Base-by-base conservation (phyloP, 2,888 invertebrate species). In the Aphidius colemani region DNA sequence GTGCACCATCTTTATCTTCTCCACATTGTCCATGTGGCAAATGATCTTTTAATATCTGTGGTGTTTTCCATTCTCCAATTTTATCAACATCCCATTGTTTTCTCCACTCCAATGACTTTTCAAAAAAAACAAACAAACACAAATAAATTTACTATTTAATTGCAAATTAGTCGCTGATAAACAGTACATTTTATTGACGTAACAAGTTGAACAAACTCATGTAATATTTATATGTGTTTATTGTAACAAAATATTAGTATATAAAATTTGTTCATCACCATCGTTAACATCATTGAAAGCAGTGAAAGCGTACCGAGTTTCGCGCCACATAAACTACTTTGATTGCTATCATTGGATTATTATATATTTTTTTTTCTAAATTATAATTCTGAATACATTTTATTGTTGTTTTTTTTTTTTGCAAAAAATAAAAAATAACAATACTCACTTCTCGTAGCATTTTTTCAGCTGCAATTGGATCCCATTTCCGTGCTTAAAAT, bases 391-490 rank as follows among this genome's bases (percentile, higher is more conserved):
- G 30, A 30, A 30, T 30, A 30, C 30, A 30, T 30, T 30, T 30
- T 30, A 30, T 30, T 5, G 5, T 30, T 30, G 30, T 30, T 30
- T 5, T 30, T 5, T 5, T 18, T 30, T 30, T 30, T 30, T 30
- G 4, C 5, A 30, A 30, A 2, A 30, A 30, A 30, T 5, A 30
- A 30, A 30, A 30, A 30, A 30, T 5, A 9, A 45, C 10, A 44
- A 18, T 72, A 87, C 90, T 88, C 85, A 95, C 95, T 76, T 92
- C 90, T 84, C 94, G 85, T 3, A 96, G 84, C 96, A 96, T 96
- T 84, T 93, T 92, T 81, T 96, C 96, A 0, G 96, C 93, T n/a
- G 92, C 94, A 59, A 88, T 89, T 1, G 90, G 78, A 78, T 95
- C 90, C 89, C 94, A 96, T 82, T 91, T 91, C 77, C 96, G 86